phyloP scores from a whole-genome alignment of 2,113 vertebrate genomes.

The Artemisiospiza belli region DNA sequence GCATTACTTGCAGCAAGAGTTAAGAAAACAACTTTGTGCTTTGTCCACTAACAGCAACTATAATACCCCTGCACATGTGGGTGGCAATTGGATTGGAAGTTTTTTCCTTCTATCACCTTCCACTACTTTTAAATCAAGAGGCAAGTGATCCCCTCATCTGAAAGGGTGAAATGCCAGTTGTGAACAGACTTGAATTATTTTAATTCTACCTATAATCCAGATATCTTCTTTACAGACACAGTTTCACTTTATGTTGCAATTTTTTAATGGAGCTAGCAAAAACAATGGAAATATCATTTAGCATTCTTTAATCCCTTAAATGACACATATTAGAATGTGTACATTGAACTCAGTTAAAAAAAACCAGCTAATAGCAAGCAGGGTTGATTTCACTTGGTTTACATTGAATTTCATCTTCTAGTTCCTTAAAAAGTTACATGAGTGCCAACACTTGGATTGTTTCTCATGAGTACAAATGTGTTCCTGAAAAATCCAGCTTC shows the following conservation, averaged over 20 bases:
- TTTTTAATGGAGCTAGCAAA: neutral
- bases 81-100: neutral
- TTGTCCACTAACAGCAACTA: neutral
- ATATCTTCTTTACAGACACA: neutral
- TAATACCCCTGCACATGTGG: neutral
- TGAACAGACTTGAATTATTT: neutral
- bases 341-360: neutral
- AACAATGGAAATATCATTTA: neutral
- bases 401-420: neutral
- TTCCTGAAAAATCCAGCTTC: neutral
- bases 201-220: neutral
- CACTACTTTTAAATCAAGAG: neutral
- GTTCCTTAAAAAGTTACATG: rapidly evolving
- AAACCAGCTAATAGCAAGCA: neutral
- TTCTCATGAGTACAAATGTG: neutral
- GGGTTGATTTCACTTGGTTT: neutral
- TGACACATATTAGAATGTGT: neutral
- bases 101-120: neutral
- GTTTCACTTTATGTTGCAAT: neutral
- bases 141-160: neutral
- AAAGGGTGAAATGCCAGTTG: neutral
- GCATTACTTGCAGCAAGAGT: neutral
- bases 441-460: neutral
- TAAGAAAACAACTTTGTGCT: neutral
- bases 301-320: neutral